Base-by-base conservation (phyloP, 2,113 vertebrate genomes). In the Piaya cayana region DNA sequence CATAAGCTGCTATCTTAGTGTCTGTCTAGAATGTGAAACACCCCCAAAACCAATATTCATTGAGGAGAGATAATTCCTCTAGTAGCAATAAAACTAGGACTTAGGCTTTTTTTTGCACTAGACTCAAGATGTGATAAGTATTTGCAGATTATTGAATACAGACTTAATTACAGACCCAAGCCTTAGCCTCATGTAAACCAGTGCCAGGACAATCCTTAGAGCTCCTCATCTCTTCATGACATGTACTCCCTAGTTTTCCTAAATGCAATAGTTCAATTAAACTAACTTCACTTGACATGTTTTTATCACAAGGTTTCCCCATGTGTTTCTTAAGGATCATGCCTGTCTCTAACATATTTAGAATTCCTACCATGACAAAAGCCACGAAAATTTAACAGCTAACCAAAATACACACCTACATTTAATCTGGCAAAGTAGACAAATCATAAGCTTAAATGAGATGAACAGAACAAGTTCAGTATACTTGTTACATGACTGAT, bases 321-420 rank as follows among this genome's bases (percentile, higher is more conserved):
- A 56, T 34, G 60, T 20, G 50, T 6, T 27, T 63, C 88, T 70
- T 45, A 42, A 15, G 42, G 34, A 63, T 86, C 53, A 78, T 71
- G 75, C 47, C 34, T 9, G 15, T 59, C 47, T 83, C 25, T 34
- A 70, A 50, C 26, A 75, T 56, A 47, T 79, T 87, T 8, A 71
- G 29, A 90, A 96, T 71, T 90, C 49, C 65, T 65, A 82, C 26
- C 62, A 19, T 76, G 70, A 91, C 65, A 91, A 84, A 85, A 90
- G 49, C 77, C 83, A 71, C 52, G 52, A 78, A 67, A 29, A 75
- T 55, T 32, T 88, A 76, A 88, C 22, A 86, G 39, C 30, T 39
- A 52, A 55, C 64, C 80, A 88, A 95, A 92, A 74, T 14, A 86
- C 29, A 92, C 70, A 92, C 70, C 80, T 91, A 67, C 34, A 82